Conservation (phyloP, 2,888 invertebrate genomes). For the Sthenelais limicola region DNA sequence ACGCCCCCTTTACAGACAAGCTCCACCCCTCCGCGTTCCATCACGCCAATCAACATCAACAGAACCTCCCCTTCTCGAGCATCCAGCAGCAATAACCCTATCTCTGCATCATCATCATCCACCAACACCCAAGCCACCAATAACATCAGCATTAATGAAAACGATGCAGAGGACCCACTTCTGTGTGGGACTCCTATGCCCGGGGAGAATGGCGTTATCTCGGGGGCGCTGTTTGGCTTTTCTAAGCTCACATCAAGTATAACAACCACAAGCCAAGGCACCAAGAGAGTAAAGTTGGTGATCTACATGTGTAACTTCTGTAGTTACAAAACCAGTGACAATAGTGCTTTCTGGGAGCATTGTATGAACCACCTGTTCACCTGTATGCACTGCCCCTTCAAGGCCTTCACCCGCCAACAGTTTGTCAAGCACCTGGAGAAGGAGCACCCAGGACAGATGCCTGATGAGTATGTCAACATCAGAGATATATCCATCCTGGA, state of each 20-base stretch:
- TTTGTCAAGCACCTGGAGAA: constrained; percentile 21
- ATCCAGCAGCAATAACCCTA: too few species aligned
- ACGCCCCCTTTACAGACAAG: not conserved
- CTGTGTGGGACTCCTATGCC: not conserved
- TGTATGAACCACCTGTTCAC: constrained; percentile 24
- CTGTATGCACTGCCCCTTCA: constrained; percentile 16
- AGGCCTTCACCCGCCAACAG: constrained; percentile 16
- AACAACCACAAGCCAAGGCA: constrained; percentile 15
- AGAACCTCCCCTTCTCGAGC: too few species aligned
- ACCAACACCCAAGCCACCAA: too few species aligned
- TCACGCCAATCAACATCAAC: too few species aligned
- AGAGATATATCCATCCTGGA: constrained; percentile 5
- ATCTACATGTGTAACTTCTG: constrained; percentile 38
- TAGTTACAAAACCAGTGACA: constrained; percentile 25
- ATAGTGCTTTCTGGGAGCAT: constrained; percentile 30
- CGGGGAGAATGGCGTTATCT: not conserved
- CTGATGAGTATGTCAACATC: constrained; percentile 19
- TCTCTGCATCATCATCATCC: too few species aligned
- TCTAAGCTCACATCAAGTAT: constrained; percentile 25
- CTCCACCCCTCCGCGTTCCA: too few species aligned
- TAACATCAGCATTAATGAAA: too few species aligned
- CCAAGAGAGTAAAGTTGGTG: constrained; percentile 11
- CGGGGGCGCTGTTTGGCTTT: constrained; percentile 22
- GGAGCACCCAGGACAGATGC: constrained; percentile 35
- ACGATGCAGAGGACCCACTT: too few species aligned